Conservation (phyloP, 2,888 invertebrate species). For the Xestobium rufovillosum region DNA sequence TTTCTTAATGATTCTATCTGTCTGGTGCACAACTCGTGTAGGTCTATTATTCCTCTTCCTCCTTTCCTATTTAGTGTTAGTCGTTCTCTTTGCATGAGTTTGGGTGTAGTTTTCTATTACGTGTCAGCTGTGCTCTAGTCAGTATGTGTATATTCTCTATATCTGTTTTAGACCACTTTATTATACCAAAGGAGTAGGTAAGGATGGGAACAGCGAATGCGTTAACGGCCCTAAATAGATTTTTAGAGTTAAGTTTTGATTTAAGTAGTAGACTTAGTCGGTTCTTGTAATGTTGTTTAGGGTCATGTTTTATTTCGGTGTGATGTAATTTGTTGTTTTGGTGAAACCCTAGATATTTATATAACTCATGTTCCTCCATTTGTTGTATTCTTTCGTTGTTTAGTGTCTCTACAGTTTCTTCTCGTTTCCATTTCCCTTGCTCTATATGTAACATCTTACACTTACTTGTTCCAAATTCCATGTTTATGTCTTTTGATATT, state of each 20-base stretch:
- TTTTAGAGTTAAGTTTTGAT: neutral
- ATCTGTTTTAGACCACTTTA: slow-evolving; percentile 4
- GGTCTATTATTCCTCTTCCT: slow-evolving; percentile 2
- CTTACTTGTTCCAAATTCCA: slow-evolving; percentile 1
- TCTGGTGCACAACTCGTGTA: neutral
- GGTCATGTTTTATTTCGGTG: slow-evolving; percentile 1
- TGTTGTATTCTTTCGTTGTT: neutral
- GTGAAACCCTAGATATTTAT: slow-evolving; percentile 2
- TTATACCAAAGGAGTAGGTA: slow-evolving; percentile 1
- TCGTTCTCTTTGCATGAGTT: neutral
- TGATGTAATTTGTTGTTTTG: slow-evolving; percentile 1
- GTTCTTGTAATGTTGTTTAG: neutral
- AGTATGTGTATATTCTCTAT: neutral
- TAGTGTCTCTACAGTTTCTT: neutral
- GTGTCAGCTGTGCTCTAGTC: neutral
- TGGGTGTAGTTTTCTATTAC: neutral
- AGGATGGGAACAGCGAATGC: slow-evolving; percentile 2
- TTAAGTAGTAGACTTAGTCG: slow-evolving; percentile 1
- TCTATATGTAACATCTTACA: slow-evolving; percentile 1
- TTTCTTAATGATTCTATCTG: neutral
- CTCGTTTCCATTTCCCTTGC: neutral
- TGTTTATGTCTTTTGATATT: neutral
- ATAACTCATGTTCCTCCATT: neutral
- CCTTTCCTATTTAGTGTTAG: slow-evolving; percentile 1
- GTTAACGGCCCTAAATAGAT: neutral